Base-by-base conservation (phyloP, 2,113 vertebrate genomes). In the Tychaedon coryphoeus region DNA sequence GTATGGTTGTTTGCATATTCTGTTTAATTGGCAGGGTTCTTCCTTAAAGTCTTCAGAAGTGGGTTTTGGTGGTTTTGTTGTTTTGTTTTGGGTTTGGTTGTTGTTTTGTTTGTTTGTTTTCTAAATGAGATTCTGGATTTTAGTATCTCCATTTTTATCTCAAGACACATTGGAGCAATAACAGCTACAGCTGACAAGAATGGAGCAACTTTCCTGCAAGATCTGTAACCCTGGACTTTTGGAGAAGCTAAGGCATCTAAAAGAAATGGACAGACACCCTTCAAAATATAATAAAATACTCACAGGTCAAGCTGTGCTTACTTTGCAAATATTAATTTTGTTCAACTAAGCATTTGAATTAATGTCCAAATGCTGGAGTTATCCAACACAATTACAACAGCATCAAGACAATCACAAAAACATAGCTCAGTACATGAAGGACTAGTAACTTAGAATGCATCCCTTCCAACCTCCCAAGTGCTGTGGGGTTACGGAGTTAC, bases 401-500 rank as follows among this genome's bases (percentile, higher is more conserved):
- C 42, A 58, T 8, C 14, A 6, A 50, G 9, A 16, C 0, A 2
- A 4, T 11, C 31, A 61, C 8, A 36, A 56, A 78, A 62, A 25
- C 40, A 12, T 1, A 13, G 10, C 20, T 76, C 62, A 36, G 26
- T 9, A 18, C 2, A 6, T 2, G 9, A 66, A 45, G 26, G n/a
- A 40, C 17, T 6, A 47, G 26, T 14, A 54, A 69, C 6, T 42
- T 12, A 3, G 50, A 57, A 54, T 0, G 1, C 51, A 58, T 12
- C 9, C 36, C 40, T 47, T 29, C 53, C 19, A 36, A 34, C 1
- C 2, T 14, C 3, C 4, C 8, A 8, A 5, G 28, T 1, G 18
- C 1, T 33, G 12, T 0, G 42, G n/a, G 34, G 34, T 29, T 47
- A 38, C 3, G 57, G 33, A 10, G 25, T 17, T 53, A 16, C 0